A percentile compares a stretch with the other conserved stretches of the same genome.
These are phyloP conservation scores for Myiotriccus ornatus DNA, from an alignment of 2,797 vertebrate species.

Conservation along the genomic window DNA sequence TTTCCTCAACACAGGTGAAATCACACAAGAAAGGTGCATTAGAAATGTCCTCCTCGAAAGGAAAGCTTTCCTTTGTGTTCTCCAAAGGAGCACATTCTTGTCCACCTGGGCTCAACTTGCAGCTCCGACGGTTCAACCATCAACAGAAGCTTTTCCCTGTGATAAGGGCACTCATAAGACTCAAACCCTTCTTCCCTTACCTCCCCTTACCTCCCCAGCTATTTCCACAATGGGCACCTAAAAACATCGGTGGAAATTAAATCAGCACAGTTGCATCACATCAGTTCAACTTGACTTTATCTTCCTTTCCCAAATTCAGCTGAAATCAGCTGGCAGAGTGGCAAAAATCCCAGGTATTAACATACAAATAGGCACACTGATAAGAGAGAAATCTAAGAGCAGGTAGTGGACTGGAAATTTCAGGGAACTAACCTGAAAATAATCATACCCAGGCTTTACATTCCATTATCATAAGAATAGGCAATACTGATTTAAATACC, in stretches of 20 bases:
- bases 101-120: background rate
- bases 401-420: background rate
- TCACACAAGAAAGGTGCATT: background rate
- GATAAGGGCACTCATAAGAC: background rate
- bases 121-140: background rate
- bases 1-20: background rate
- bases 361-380: background rate
- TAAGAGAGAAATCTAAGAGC: background rate
- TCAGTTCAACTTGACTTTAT: background rate
- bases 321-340: background rate
- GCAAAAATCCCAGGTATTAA: background rate
- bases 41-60: background rate
- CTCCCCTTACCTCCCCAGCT: background rate
- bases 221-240: background rate
- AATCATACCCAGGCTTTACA: background rate
- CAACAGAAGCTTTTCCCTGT: background rate
- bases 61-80: background rate
- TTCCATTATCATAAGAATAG: background rate
- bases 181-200: background rate
- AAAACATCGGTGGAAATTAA: background rate
- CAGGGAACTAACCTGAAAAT: background rate
- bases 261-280: background rate
- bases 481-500: background rate
- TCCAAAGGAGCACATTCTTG: background rate
- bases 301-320: background rate